Base-by-base conservation (phyloP, 2,888 invertebrate genomes). In the Standfussiana lucernea region DNA sequence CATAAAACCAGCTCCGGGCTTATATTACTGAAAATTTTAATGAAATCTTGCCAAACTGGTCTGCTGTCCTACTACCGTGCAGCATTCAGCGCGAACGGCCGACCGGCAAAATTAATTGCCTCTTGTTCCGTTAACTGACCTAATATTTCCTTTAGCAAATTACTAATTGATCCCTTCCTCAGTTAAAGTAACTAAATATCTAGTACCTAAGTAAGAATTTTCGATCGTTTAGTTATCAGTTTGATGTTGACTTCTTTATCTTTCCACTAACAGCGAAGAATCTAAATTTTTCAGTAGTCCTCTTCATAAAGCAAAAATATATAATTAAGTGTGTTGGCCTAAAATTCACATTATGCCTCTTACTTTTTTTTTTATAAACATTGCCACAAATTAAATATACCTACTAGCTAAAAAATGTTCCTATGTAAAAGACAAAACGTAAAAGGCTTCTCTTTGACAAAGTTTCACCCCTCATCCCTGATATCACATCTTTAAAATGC, bases 131-230 rank as follows among this genome's bases (percentile, higher is more conserved):
- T 24, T 59, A 50, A 15, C n/a, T 56, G 77, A 53, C 45, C 67
- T 83, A 64, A 83, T 83, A 56, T 56, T 67, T 79, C 61, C 82
- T 67, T 66, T 18, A 37, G 15, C n/a, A 40, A 50, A 65, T 61
- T 13, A 67, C 61, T 75, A 67, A 67, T 13, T n/a, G 50, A 61
- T 82, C 42, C 75, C 59, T 82, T 75, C 75, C 59, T 40, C 24
- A 32, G 13, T 8, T 5, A n/a, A 24, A 32, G 6, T 65, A 18
- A 56, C 35, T 47, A 72, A 37, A 40, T 80, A 24, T 1, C 13
- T 11, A 28, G 8, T 11, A n/a, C n/a, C n/a, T n/a, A 2, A 11
- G 24, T 28, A 11, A 28, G 10, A 0, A 3, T 64, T 62, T 80
- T 73, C 6, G 1, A 45, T 35, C 2, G 32, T 45, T 64, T 18